A percentile compares a stretch with the other conserved stretches of the same genome.
Evolutionary conservation across 53 echinoderm and acorn worm species (phyloP).

Genomic region (Pentamera pediparva): DNA sequence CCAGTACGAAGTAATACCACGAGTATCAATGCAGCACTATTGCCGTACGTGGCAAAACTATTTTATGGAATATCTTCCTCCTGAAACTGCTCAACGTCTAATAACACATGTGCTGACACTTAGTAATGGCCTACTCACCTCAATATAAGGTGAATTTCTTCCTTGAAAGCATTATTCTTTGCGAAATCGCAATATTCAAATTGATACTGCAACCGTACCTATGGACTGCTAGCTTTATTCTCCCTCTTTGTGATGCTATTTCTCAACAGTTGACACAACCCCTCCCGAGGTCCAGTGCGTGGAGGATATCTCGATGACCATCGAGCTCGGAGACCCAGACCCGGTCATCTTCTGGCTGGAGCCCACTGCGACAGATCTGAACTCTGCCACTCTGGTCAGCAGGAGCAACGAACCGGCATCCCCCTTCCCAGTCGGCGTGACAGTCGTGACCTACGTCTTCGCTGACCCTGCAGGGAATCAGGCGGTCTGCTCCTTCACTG

Average conservation of each 20-base stretch:
- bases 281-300: constrained; percentile 30
- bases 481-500: constrained; percentile 18
- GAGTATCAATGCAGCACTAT: too few species aligned
- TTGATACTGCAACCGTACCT: too few species aligned
- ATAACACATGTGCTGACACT: too few species aligned
- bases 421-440: constrained; percentile 38
- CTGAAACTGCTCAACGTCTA: too few species aligned
- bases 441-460: constrained; percentile 43
- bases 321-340: constrained; percentile 44
- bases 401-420: constrained; percentile 22
- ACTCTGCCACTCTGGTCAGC: constrained; percentile 16
- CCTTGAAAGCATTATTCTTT: too few species aligned
- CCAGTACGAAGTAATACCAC: too few species aligned
- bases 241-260: background rate
- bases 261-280: constrained; percentile 38
- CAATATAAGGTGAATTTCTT: too few species aligned
- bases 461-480: constrained; percentile 28
- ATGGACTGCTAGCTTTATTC: too few species aligned
- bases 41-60: too few species aligned
- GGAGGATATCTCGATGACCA: background rate
- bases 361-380: constrained; percentile 46
- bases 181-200: too few species aligned
- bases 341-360: constrained; percentile 29
- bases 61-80: too few species aligned
- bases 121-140: too few species aligned